Evolutionary conservation across 2,888 invertebrate genomes (phyloP).

Genomic region (Furcula furcula): DNA sequence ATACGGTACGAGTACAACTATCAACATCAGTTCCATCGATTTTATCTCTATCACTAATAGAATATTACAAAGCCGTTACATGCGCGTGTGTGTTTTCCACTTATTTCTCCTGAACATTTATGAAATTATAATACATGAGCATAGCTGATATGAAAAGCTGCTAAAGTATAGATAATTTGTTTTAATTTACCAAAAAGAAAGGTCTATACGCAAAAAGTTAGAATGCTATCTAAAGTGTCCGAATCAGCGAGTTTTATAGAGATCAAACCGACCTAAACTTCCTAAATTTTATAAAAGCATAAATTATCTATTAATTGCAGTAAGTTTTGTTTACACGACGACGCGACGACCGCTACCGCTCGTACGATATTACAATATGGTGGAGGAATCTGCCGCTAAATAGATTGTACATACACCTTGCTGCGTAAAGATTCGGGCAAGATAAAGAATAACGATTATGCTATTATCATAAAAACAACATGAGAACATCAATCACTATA

Average conservation of each 20-base stretch:
- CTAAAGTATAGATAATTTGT: too few species aligned
- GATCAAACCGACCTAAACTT: slow-evolving; percentile 30
- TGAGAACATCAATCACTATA: not conserved
- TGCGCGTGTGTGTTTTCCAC: too few species aligned
- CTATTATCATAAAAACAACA: not conserved
- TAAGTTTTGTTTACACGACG: not conserved
- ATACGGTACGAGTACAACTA: slow-evolving; percentile 37
- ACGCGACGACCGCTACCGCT: too few species aligned
- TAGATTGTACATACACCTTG: not conserved
- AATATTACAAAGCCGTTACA: too few species aligned
- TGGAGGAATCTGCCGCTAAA: not conserved
- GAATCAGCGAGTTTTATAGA: slow-evolving; percentile 31
- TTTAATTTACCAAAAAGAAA: too few species aligned
- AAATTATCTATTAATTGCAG: slow-evolving; percentile 26
- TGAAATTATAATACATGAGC: too few species aligned
- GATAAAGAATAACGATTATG: not conserved
- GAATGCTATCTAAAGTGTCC: slow-evolving; percentile 33
- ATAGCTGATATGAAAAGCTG: too few species aligned
- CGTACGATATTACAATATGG: too few species aligned
- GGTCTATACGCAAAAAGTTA: slow-evolving; percentile 35
- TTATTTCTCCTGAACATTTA: too few species aligned
- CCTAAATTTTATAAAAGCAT: slow-evolving; percentile 29
- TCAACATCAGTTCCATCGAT: slow-evolving; percentile 40
- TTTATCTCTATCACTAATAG: not conserved
- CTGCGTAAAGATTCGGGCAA: not conserved